phyloP scores from a whole-genome alignment of 2,113 vertebrate genomes.

The Elephantulus edwardii region DNA sequence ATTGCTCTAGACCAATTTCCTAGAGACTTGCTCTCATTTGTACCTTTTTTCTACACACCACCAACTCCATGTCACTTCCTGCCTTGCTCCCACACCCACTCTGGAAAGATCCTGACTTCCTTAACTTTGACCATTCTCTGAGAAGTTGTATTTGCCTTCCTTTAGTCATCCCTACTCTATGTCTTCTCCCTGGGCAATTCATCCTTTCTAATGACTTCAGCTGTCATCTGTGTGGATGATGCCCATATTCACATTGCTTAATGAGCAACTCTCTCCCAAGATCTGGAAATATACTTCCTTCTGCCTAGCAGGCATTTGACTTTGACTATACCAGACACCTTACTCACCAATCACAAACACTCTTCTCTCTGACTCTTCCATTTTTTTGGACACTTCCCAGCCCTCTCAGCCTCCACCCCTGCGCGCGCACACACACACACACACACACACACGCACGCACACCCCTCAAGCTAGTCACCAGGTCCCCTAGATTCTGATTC shows the following conservation, averaged over 20 bases:
- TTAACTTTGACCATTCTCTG: background rate
- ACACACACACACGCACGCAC: background rate
- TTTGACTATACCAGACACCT: background rate
- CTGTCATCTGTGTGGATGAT: background rate
- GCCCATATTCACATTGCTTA: background rate
- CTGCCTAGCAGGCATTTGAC: background rate
- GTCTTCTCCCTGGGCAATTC: background rate
- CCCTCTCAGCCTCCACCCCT: background rate
- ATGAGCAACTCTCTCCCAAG: background rate
- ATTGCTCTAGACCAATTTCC: background rate
- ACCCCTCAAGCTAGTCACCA: too few species aligned
- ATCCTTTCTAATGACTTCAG: background rate
- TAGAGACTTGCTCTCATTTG: background rate
- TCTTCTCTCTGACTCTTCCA: background rate
- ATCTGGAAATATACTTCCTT: background rate
- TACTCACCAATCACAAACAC: background rate
- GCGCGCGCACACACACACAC: too few species aligned
- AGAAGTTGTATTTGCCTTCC: background rate
- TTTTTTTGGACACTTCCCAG: background rate
- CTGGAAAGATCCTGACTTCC: background rate
- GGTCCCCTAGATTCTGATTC: background rate
- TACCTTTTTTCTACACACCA: background rate
- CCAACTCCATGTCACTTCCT: background rate
- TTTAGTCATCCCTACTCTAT: background rate
- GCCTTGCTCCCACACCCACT: background rate